Evolutionary conservation across 2,888 invertebrate genomes (phyloP), one percentile per base, ranked within the genome.

Genomic region (Liopterus haemorrhoidalis): DNA sequence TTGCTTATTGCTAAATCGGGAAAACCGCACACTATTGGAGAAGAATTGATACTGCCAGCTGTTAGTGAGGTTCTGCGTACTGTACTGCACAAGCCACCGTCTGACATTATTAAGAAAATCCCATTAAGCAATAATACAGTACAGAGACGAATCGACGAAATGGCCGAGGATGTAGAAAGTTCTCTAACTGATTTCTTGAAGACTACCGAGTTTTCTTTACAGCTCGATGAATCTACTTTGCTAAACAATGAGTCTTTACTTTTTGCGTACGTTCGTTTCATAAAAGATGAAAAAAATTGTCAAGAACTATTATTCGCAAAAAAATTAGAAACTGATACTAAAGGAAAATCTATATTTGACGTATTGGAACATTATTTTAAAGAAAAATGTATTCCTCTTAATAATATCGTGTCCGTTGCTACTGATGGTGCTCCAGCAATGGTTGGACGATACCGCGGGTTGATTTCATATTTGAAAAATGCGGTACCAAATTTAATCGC

Each of bases 21-120:
- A 51, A 57, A 57, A 52, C 52, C 52, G 32, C 54, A 56, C 38
- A 53, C 54, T 40, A 58, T 56, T 37, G 57, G 55, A 48, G 50
- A 57, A 44, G 20, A 65, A 57, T 51, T 54, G 50, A 60, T 58
- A 57, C 56, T 59, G 45, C 55, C 56, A 37, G 55, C 58, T 39
- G 46, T 59, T 55, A 51, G 54, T 55, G 54, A 59, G 53, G 54
- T 58, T 48, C 48, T 58, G 52, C 50, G 47, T 49, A 61, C 56
- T 58, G 57, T 63, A 52, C 41, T 58, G 48, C 59, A 62, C 54
- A 59, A 59, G 52, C 49, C 56, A 52, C 46, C 59, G 50, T 54
- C 37, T 54, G 59, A 58, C 54, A 38, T 37, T 14, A 37, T 21
- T 16, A 51, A 50, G 55, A 57, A 42, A 56, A 59, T 54, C 57